Conservation (phyloP, 2,797 vertebrate genomes). For the Pogonophryne albipinna region DNA sequence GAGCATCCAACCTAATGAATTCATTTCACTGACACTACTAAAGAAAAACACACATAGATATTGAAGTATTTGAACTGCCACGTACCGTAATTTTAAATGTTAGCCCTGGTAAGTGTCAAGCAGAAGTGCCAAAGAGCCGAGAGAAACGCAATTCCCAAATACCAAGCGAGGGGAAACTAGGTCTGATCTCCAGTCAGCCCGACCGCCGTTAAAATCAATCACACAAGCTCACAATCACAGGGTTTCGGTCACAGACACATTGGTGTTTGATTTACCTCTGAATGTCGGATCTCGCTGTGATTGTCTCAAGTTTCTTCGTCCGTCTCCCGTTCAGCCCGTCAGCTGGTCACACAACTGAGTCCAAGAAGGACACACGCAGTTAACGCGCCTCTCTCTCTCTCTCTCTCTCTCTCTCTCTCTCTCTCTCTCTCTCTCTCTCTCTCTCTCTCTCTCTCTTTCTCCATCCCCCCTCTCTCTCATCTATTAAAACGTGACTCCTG, state of each 20-base stretch:
- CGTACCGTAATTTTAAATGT: not conserved
- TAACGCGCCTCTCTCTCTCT: slow-evolving; percentile 52
- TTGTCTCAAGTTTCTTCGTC: slow-evolving; percentile 73
- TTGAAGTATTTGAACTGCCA: not conserved
- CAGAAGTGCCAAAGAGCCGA: slow-evolving; percentile 49
- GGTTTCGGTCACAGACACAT: not conserved
- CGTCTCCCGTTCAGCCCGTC: slow-evolving; percentile 64
- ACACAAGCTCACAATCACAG: slow-evolving; percentile 12
- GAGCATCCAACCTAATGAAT: slow-evolving; percentile 27
- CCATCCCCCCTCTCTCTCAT: slow-evolving; percentile 26
- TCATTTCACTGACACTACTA: not conserved
- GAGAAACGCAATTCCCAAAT: slow-evolving; percentile 55
- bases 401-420: slow-evolving; percentile 46
- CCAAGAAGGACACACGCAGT: slow-evolving; percentile 79
- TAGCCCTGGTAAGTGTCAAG: slow-evolving; percentile 31
- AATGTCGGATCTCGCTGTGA: slow-evolving; percentile 48
- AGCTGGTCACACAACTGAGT: slow-evolving; percentile 76
- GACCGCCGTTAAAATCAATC: slow-evolving; percentile 28
- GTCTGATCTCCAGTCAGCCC: slow-evolving; percentile 57
- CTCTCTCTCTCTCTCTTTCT: slow-evolving; percentile 20
- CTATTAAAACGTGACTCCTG: slow-evolving; percentile 63
- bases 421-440: not conserved
- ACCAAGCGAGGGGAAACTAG: slow-evolving; percentile 52
- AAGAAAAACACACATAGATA: not conserved
- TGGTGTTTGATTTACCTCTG: slow-evolving; percentile 70